Conservation (phyloP, 2,113 vertebrate genomes). For the Acinonyx jubatus region DNA sequence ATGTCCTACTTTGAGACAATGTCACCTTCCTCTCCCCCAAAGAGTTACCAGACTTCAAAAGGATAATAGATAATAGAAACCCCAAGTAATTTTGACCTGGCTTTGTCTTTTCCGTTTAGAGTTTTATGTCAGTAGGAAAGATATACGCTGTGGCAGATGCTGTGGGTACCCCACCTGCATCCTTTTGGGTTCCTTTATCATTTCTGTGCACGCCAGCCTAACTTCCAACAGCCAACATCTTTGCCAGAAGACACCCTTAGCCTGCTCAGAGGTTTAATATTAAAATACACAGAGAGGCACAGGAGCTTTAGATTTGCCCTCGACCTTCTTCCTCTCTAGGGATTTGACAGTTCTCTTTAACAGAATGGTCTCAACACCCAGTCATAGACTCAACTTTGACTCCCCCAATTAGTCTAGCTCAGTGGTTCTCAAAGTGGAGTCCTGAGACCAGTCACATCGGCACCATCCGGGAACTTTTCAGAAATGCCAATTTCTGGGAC, state of each 20-base stretch:
- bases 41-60: not conserved
- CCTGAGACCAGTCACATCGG: no score
- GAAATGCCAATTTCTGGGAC: not conserved
- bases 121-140: not conserved
- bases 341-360: not conserved
- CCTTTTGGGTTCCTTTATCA: not conserved
- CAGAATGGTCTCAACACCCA: not conserved
- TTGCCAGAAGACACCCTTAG: no score
- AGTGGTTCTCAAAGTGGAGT: not conserved
- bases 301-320: not conserved
- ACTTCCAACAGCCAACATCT: not conserved
- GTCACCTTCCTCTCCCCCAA: not conserved
- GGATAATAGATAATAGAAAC: not conserved
- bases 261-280: not conserved
- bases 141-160: not conserved
- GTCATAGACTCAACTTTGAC: not conserved
- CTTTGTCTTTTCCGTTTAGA: not conserved
- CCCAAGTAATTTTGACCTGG: not conserved
- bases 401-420: no score
- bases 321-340: not conserved
- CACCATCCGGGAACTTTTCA: not conserved
- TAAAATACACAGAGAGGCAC: not conserved
- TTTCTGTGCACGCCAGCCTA: not conserved
- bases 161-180: fast-evolving
- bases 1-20: not conserved